Conservation (phyloP, 2,113 vertebrate genomes). For the Daphoenositta chrysoptera region DNA sequence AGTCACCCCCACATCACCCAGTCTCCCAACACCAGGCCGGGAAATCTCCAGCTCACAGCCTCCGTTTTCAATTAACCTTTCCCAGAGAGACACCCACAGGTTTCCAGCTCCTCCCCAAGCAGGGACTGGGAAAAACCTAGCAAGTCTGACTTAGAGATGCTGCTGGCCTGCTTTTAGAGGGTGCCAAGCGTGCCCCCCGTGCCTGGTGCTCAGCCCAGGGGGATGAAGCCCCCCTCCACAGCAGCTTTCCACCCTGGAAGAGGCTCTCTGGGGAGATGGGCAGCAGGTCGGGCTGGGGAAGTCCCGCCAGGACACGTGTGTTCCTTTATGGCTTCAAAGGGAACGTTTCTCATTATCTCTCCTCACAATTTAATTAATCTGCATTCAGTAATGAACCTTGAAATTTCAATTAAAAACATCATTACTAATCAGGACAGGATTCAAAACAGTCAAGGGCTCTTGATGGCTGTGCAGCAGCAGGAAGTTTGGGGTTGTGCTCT, state of each 20-base stretch:
- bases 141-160: not conserved
- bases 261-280: not conserved
- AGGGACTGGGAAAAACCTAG: not conserved
- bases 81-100: not conserved
- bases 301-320: not conserved
- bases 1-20: accelerated
- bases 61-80: not conserved
- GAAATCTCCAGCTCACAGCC: not conserved
- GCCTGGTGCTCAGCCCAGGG: not conserved
- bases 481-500: not conserved
- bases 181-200: accelerated
- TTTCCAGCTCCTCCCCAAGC: not conserved
- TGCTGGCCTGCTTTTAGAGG: not conserved
- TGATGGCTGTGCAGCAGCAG: not conserved
- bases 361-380: constrained; percentile 74
- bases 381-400: constrained; percentile 75
- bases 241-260: not conserved
- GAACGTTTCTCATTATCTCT: constrained; percentile 68
- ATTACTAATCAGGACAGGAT: constrained; percentile 53
- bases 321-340: constrained; percentile 40
- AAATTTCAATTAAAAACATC: constrained; percentile 76
- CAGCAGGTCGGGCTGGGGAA: not conserved
- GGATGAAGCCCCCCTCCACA: accelerated
- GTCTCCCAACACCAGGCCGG: accelerated
- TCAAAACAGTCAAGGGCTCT: not conserved